A percentile compares a stretch with the other conserved stretches of the same genome.
These are phyloP conservation scores for Hepsetus odoe DNA, from an alignment of 2,113 vertebrate genomes.

Conservation along the genomic window DNA sequence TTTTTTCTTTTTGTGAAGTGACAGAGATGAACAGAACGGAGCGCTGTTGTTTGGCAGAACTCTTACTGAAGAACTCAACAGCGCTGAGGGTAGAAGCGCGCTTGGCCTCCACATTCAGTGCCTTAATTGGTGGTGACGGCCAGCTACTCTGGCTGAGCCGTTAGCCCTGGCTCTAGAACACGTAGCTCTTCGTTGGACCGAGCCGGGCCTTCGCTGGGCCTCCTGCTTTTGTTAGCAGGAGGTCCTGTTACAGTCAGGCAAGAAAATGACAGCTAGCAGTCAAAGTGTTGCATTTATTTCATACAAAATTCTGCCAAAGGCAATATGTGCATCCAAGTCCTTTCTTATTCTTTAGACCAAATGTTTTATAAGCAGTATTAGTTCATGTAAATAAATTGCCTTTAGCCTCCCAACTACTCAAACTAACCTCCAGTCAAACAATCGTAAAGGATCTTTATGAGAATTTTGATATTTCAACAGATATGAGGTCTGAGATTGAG, in stretches of 20 bases:
- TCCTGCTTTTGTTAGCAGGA: slow-evolving; percentile 64
- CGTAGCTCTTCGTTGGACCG: slow-evolving; percentile 56
- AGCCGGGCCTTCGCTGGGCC: slow-evolving; percentile 51
- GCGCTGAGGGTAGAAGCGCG: slow-evolving; percentile 21
- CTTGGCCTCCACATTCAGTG: slow-evolving; percentile 66
- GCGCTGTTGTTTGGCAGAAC: slow-evolving; percentile 32
- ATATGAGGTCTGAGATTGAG: slow-evolving; percentile 32
- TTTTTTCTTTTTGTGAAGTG: slow-evolving; percentile 32
- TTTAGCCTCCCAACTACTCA: too few species aligned
- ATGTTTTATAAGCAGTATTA: too few species aligned
- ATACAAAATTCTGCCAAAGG: background rate
- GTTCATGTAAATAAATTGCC: too few species aligned
- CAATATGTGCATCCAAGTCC: background rate
- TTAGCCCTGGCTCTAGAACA: slow-evolving; percentile 54
- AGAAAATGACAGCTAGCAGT: slow-evolving; percentile 46
- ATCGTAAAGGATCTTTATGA: slow-evolving; percentile 12
- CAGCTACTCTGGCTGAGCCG: slow-evolving; percentile 43
- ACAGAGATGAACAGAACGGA: slow-evolving; percentile 28
- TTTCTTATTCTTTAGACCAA: too few species aligned
- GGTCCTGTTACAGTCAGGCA: slow-evolving; percentile 58
- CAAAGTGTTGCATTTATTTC: slow-evolving; percentile 42
- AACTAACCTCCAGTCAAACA: slow-evolving; percentile 10
- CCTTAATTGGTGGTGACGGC: slow-evolving; percentile 71
- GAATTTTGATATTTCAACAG: background rate
- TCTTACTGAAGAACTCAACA: slow-evolving; percentile 23